Conservation (phyloP, 2,113 vertebrate species). For the Orthochromis malagaraziensis region DNA sequence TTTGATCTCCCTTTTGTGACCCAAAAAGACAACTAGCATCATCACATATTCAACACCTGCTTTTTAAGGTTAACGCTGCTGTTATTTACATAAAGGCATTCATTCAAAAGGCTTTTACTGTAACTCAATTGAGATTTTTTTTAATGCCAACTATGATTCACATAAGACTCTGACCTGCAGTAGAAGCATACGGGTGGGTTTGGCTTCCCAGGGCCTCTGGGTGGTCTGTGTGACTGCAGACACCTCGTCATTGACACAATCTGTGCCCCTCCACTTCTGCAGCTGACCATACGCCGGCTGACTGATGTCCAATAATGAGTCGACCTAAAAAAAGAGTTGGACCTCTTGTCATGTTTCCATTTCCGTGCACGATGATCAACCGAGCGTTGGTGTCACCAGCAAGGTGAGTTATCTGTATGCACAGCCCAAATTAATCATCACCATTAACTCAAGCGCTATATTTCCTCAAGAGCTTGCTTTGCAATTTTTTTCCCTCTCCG, state of each 20-base stretch:
- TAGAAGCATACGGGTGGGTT: conserved; percentile 85
- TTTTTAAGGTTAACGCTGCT: not conserved
- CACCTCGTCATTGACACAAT: conserved; percentile 82
- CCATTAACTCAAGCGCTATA: not conserved
- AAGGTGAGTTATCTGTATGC: not conserved
- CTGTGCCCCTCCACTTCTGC: conserved; percentile 81
- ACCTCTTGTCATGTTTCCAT: not conserved
- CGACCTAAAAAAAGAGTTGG: conserved; percentile 53
- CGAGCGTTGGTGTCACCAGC: not conserved
- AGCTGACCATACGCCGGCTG: conserved; percentile 88
- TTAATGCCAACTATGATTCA: not conserved
- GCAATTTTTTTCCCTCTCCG: not conserved
- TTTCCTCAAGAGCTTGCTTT: not conserved
- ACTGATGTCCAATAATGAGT: conserved; percentile 89
- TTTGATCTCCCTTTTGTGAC: not conserved
- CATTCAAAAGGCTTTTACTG: not conserved
- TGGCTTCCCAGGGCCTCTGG: conserved; percentile 85
- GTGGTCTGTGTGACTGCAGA: conserved; percentile 77
- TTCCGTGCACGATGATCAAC: not conserved
- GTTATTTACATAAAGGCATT: not conserved
- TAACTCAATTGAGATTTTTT: not conserved
- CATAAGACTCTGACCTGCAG: conserved; percentile 73
- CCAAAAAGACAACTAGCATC: not conserved
- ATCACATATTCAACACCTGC: not conserved
- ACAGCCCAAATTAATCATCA: not conserved